Conservation (phyloP, 2,797 vertebrate species). For the Bovichtus variegatus region DNA sequence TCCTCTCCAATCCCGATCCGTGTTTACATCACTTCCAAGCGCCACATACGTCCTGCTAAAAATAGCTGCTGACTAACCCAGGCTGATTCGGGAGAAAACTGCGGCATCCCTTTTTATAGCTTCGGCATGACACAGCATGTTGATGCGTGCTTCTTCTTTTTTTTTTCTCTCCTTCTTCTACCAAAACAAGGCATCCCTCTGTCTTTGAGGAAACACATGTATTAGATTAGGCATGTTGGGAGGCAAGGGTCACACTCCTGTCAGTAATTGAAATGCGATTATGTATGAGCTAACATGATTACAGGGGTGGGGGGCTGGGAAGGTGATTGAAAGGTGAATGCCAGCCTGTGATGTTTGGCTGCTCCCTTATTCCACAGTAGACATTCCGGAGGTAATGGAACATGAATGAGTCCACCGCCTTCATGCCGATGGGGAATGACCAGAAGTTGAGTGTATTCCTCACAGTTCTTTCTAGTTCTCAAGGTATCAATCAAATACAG, state of each 20-base stretch:
- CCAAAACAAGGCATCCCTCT: slow-evolving; percentile 78
- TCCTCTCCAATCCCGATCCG: slow-evolving; percentile 14
- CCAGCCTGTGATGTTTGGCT: slow-evolving; percentile 78
- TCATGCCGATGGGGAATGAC: slow-evolving; percentile 37
- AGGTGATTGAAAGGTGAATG: slow-evolving; percentile 83
- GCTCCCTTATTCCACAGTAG: slow-evolving; percentile 70
- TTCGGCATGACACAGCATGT: slow-evolving; percentile 82
- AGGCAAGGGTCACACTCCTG: slow-evolving; percentile 85
- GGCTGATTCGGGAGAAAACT: slow-evolving; percentile 75
- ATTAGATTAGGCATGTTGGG: slow-evolving; percentile 84
- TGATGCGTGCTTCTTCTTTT: slow-evolving; percentile 49
- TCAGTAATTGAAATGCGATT: slow-evolving; percentile 87
- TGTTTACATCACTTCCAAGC: slow-evolving; percentile 73
- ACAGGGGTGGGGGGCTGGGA: slow-evolving; percentile 65
- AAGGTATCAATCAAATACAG: slow-evolving; percentile 5
- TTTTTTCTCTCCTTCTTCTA: slow-evolving; percentile 34
- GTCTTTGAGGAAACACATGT: slow-evolving; percentile 84
- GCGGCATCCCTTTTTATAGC: slow-evolving; percentile 83
- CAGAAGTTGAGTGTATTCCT: slow-evolving; percentile 23
- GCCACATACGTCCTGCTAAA: slow-evolving; percentile 76
- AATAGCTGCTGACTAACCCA: slow-evolving; percentile 77
- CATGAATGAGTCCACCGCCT: slow-evolving; percentile 73
- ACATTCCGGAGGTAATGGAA: slow-evolving; percentile 84
- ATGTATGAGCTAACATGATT: slow-evolving; percentile 87
- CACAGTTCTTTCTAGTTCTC: not conserved